These are phyloP conservation scores for Alethe castanea DNA, from an alignment of 2,113 vertebrate genomes.

Conservation along the genomic window DNA sequence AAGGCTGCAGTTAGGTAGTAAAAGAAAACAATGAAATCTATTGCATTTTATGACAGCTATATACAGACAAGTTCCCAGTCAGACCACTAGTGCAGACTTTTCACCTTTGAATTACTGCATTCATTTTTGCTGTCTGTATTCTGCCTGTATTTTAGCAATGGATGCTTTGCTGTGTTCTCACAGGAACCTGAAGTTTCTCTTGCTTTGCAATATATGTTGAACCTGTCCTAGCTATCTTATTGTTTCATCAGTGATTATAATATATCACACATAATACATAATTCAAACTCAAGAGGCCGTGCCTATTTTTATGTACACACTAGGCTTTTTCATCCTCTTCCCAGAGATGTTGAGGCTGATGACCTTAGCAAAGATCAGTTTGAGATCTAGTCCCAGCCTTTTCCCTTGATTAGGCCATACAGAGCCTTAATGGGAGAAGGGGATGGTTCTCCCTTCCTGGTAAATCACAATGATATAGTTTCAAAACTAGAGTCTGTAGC, in stretches of 20 bases:
- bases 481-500: not conserved
- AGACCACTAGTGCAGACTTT: not conserved
- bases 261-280: not conserved
- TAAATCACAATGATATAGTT: not conserved
- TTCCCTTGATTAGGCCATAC: not conserved
- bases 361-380: not conserved
- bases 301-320: not conserved
- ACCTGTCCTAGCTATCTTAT: not conserved
- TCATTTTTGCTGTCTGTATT: not conserved
- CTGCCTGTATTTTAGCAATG: not conserved
- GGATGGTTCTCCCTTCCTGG: not conserved
- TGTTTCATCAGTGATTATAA: not conserved
- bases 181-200: not conserved
- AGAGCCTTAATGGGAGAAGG: not conserved
- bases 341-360: not conserved
- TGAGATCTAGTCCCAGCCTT: not conserved
- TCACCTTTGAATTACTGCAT: not conserved
- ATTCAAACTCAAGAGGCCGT: not conserved
- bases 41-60: not conserved
- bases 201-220: not conserved
- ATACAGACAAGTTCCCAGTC: not conserved
- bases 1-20: not conserved
- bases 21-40: not conserved
- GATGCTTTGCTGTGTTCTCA: not conserved
- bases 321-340: not conserved